Base-by-base conservation (phyloP, 2,113 vertebrate genomes). In the Pelecanus crispus region DNA sequence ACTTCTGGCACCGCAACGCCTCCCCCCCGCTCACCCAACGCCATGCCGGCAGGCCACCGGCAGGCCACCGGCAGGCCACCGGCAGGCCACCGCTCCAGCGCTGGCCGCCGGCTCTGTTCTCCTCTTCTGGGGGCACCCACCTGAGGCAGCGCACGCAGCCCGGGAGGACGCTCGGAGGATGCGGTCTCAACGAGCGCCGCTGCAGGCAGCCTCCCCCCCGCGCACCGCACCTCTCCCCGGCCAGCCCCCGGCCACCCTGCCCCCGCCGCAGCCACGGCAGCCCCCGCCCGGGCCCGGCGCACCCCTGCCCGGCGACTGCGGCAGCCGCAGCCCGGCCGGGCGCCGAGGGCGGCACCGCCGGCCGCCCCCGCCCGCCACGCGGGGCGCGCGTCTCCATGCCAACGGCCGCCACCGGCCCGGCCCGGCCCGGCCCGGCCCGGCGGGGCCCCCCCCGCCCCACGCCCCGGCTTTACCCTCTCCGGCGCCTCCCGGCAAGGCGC, bases 71-170 rank as follows among this genome's bases (percentile, higher is more conserved):
- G 0, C 85, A 19, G 38, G 56, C 19, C 82, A 6, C 19, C 1
- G 65, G 7, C 86, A 63, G n/a, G n/a, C n/a, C 32, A 8, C 59
- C 40, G 3, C 52, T 55, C 59, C 20, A 1, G 0, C 13, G 2
- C n/a, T 3, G 13, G 32, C 13, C 63, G 10, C 28, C 45, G 2
- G 2, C 19, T 3, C 74, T 5, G 2, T 1, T 31, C 47, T 15
- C n/a, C 88, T 17, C 55, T 29, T 1, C 28, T 2, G 26, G 28
- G 42, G 22, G 16, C 42, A n/a, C 6, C 79, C 9, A 28, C 82
- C 95, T 25, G 61, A 31, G 62, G 71, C 8, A 25, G 31, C 56
- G 40, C 7, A 1, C 1, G 24, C 9, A 21, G 10, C 44, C 16
- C 0, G 25, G 24, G 34, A 28, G 67, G 92, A 88, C 74, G 92